phyloP scores from a whole-genome alignment of 2,797 vertebrate genomes.

The Lindbergichthys nudifrons region DNA sequence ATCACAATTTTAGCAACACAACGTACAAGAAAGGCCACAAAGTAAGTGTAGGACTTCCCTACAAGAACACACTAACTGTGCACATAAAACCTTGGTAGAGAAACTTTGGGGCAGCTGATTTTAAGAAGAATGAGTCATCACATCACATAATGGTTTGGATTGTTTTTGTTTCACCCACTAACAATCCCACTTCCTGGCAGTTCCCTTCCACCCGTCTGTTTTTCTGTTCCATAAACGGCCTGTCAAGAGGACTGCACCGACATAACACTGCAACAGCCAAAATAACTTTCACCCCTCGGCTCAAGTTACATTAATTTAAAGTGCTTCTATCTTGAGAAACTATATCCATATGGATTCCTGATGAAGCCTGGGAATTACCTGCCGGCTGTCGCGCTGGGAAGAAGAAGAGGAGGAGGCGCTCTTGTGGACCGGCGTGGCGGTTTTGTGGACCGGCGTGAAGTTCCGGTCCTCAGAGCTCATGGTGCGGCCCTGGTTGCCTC shows the following conservation, averaged over 20 bases:
- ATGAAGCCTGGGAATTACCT: conserved; percentile 84
- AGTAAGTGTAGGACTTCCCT: neutral
- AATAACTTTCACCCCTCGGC: conserved; percentile 23
- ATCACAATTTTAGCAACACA: neutral
- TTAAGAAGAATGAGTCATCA: conserved; percentile 3
- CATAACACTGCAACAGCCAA: conserved; percentile 26
- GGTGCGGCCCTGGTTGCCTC: conserved; percentile 83
- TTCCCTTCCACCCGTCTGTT: conserved; percentile 22
- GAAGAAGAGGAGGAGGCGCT: conserved; percentile 94
- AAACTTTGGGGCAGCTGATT: neutral
- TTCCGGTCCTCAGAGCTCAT: conserved; percentile 95
- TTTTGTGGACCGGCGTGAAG: conserved; percentile 89
- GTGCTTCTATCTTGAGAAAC: conserved; percentile 19
- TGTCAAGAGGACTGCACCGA: conserved; percentile 13
- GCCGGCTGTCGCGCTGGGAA: conserved; percentile 94
- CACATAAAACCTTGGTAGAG: neutral
- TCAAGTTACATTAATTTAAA: conserved; percentile 34
- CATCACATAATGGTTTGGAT: conserved; percentile 18
- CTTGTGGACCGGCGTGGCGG: conserved; percentile 94
- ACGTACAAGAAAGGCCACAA: neutral
- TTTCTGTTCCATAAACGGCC: conserved; percentile 29
- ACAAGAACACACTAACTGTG: neutral
- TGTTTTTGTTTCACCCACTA: conserved; percentile 5
- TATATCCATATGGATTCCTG: conserved; percentile 11
- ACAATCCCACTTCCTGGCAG: conserved; percentile 21